Conservation (phyloP, 2,113 vertebrate species). For the Ciconia maguari region DNA sequence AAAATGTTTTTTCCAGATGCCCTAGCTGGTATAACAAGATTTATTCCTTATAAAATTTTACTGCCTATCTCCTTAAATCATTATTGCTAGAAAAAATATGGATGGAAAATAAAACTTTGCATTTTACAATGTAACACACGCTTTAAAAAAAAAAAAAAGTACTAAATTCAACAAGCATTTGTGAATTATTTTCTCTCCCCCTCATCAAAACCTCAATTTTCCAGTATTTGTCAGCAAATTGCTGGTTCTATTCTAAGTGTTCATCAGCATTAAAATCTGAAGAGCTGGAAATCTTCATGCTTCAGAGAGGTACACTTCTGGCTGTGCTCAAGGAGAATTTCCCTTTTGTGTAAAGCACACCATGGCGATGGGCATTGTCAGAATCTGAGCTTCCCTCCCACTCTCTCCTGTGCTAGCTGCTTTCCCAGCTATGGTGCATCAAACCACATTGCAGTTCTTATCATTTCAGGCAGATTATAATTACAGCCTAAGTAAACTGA, state of each 20-base stretch:
- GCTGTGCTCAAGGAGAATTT: not conserved
- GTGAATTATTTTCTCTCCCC: not conserved
- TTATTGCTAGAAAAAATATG: not conserved
- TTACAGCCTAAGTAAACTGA: conserved; percentile 29
- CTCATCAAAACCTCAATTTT: not conserved
- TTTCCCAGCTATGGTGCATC: not conserved
- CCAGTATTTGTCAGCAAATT: not conserved
- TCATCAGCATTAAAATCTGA: not conserved
- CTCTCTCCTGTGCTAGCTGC: not conserved
- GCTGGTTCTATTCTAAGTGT: not conserved
- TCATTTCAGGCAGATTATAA: not conserved
- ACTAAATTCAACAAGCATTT: not conserved
- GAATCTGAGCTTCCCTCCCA: not conserved
- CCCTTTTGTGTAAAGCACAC: not conserved
- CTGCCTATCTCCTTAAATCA: not conserved
- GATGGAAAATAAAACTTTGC: not conserved
- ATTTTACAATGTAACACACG: not conserved
- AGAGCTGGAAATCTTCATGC: not conserved
- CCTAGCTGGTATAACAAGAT: not conserved
- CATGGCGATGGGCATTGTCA: rapidly evolving
- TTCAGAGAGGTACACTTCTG: not conserved
- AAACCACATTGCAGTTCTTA: not conserved
- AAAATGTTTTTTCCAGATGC: not conserved
- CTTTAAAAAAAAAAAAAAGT: not conserved
- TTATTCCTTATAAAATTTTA: not conserved